A percentile compares a stretch with the other conserved stretches of the same genome.
phyloP scores from a whole-genome alignment of 2,113 vertebrate species.

The Anseranas semipalmata region DNA sequence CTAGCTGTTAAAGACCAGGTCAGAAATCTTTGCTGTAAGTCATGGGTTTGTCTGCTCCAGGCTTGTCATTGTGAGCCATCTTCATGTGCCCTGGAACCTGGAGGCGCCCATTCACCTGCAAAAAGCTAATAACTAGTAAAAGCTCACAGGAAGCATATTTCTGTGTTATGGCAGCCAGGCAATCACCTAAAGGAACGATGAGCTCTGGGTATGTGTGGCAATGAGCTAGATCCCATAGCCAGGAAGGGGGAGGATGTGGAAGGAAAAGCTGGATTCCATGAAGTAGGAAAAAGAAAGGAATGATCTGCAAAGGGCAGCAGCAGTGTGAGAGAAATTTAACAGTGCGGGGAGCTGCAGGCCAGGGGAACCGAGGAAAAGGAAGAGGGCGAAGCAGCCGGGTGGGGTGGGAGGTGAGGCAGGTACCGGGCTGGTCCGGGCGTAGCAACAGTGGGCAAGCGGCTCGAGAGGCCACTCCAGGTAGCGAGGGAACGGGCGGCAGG shows the following conservation, averaged over 20 bases:
- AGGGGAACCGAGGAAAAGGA: neutral
- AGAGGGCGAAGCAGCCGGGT: no score
- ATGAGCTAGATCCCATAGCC: neutral
- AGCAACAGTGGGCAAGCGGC: neutral
- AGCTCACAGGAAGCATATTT: neutral
- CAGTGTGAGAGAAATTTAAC: neutral
- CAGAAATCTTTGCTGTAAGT: neutral
- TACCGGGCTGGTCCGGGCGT: neutral
- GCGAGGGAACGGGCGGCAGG: neutral
- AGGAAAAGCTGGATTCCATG: no score
- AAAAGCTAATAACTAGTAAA: neutral
- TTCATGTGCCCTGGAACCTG: accelerated
- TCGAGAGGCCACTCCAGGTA: neutral
- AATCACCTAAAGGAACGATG: neutral
- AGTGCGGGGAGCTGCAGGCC: neutral
- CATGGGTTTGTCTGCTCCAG: neutral
- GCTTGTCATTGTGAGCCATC: neutral
- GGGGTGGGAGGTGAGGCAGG: neutral
- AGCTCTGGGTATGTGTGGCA: neutral
- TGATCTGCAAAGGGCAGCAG: neutral
- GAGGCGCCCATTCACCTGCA: neutral
- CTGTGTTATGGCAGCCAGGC: neutral
- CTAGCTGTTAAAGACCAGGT: neutral
- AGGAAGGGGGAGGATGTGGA: neutral
- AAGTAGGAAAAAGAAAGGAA: neutral